Evolutionary conservation across 1,140 invertebrate species (phyloP).

Genomic region (Solenopsis invicta): DNA sequence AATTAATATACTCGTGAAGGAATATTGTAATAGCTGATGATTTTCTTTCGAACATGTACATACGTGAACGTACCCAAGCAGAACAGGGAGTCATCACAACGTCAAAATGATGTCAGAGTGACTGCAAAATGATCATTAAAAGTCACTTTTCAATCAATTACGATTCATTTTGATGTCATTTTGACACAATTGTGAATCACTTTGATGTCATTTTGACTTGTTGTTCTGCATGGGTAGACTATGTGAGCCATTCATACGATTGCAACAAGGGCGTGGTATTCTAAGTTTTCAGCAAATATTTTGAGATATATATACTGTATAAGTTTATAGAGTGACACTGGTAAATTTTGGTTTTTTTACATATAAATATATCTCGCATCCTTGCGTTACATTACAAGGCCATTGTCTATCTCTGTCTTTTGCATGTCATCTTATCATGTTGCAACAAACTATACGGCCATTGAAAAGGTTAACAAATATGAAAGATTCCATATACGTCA

Average conservation of each 20-base stretch:
- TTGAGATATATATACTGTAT: neutral
- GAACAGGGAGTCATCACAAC: too few relatives aligned
- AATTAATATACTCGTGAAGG: conserved; percentile 38
- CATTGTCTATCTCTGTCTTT: neutral
- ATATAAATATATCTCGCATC: neutral
- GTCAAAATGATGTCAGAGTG: too few relatives aligned
- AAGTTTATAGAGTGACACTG: conserved; percentile 8
- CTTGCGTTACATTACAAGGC: conserved; percentile 12
- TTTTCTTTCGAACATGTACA: conserved; percentile 61
- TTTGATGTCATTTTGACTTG: too few relatives aligned
- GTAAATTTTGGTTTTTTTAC: conserved; percentile 9
- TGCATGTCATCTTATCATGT: neutral
- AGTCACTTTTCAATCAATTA: too few relatives aligned
- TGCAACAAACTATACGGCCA: neutral
- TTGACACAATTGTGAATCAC: too few relatives aligned
- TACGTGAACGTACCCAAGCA: conserved; percentile 61
- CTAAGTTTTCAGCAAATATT: conserved; percentile 31
- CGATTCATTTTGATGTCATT: too few relatives aligned
- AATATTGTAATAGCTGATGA: conserved; percentile 46
- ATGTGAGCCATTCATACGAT: conserved; percentile 61
- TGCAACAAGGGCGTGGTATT: conserved; percentile 57
- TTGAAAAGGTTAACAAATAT: conserved; percentile 12
- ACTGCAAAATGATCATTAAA: too few relatives aligned
- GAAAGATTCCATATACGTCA: neutral
- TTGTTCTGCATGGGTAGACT: too few relatives aligned